Conservation (phyloP, 2,888 invertebrate genomes). For the Apodemia zela region DNA sequence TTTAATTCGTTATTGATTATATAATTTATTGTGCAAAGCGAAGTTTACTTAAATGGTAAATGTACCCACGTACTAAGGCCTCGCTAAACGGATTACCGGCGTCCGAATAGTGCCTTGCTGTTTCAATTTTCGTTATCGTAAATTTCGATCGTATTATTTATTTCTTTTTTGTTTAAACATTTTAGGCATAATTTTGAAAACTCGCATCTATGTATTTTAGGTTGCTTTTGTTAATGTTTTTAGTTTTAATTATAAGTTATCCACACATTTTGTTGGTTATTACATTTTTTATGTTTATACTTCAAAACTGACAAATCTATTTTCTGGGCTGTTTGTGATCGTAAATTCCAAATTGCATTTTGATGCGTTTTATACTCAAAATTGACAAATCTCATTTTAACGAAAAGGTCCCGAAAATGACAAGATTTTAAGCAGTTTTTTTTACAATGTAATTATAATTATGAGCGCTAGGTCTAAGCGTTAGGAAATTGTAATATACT, state of each 20-base stretch:
- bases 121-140: slow-evolving; percentile 35
- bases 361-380: slow-evolving; percentile 15
- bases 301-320: slow-evolving; percentile 24
- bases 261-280: slow-evolving; percentile 57
- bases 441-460: slow-evolving; percentile 37
- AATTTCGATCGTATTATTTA: slow-evolving; percentile 33
- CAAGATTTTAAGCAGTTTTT: slow-evolving; percentile 58
- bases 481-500: slow-evolving; percentile 71
- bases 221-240: slow-evolving; percentile 60
- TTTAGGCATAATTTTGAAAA: slow-evolving; percentile 55
- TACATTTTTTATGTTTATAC: slow-evolving; percentile 39
- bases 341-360: slow-evolving; percentile 8
- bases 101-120: slow-evolving; percentile 32
- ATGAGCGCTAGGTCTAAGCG: slow-evolving; percentile 50
- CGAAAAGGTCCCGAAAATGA: slow-evolving; percentile 59
- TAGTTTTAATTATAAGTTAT: slow-evolving; percentile 54
- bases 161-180: slow-evolving; percentile 35
- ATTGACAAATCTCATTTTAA: slow-evolving; percentile 26
- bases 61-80: slow-evolving; percentile 30
- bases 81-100: slow-evolving; percentile 29
- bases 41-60: slow-evolving; percentile 67
- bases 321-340: slow-evolving; percentile 1
- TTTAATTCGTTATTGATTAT: too few relatives aligned
- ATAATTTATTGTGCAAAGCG: too few relatives aligned
- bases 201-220: slow-evolving; percentile 58